Conservation (phyloP, 1,140 invertebrate species). For the Sarcophaga peregrina region DNA sequence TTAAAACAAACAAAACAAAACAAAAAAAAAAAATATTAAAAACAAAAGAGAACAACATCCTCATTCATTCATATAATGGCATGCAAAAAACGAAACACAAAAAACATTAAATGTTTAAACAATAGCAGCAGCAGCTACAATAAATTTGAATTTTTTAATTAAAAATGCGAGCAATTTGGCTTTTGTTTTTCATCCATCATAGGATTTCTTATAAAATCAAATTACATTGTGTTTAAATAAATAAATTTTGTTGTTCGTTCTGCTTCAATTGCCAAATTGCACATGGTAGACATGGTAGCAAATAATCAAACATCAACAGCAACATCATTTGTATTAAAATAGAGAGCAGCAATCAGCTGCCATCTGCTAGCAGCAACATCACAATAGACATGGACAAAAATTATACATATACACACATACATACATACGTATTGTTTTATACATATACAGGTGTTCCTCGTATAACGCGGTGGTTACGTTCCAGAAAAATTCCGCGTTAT, state of each 20-base stretch:
- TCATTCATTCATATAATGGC: constrained; percentile 4
- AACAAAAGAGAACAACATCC: background rate
- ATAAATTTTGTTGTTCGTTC: background rate
- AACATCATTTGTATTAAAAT: background rate
- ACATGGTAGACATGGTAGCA: background rate
- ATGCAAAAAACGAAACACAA: background rate
- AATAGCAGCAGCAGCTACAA: background rate
- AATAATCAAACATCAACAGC: background rate
- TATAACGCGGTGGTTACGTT: too few species aligned
- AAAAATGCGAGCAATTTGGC: background rate
- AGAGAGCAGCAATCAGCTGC: too few species aligned
- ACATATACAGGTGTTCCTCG: too few species aligned
- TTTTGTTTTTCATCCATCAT: too few species aligned
- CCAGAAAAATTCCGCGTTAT: too few species aligned
- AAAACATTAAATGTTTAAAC: background rate
- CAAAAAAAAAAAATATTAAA: too few species aligned
- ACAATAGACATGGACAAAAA: background rate
- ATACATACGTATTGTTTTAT: too few species aligned
- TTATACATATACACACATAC: background rate
- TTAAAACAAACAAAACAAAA: too few species aligned
- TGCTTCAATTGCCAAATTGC: constrained; percentile 9
- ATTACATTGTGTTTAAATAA: constrained; percentile 1
- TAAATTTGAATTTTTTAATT: background rate
- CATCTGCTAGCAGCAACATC: background rate
- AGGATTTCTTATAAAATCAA: background rate